phyloP scores from a whole-genome alignment of 2,797 vertebrate species.

The Carcharodon carcharias region DNA sequence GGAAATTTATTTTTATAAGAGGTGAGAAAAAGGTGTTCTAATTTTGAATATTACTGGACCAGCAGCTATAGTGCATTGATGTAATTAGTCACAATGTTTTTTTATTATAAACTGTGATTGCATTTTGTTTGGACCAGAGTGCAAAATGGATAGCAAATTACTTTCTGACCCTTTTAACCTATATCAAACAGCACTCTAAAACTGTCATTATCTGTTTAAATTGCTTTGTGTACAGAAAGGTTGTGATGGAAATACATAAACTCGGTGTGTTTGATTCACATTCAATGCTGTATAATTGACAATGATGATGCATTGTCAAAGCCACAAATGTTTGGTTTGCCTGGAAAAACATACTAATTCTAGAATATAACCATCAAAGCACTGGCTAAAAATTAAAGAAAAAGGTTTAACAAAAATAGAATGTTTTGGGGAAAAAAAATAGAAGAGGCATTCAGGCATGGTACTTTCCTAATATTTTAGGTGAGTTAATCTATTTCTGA shows the following conservation, averaged over 20 bases:
- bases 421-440: neutral
- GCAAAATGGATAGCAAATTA: constrained; percentile 6
- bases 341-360: neutral
- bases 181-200: constrained; percentile 17
- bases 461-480: neutral
- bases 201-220: constrained; percentile 32
- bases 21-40: neutral
- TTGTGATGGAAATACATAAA: neutral
- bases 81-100: constrained; percentile 18
- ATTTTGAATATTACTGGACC: neutral
- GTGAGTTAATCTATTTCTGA: neutral
- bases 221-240: constrained; percentile 14
- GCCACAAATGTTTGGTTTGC: neutral
- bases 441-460: neutral
- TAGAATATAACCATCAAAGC: neutral
- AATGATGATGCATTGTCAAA: neutral
- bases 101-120: constrained; percentile 14
- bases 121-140: constrained; percentile 19
- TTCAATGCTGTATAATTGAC: neutral
- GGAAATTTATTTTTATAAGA: neutral
- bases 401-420: neutral
- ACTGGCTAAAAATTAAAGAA: neutral
- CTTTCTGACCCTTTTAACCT: constrained; percentile 31
- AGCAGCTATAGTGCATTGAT: neutral
- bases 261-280: neutral